These are phyloP conservation scores for Leucophenga montana DNA, from an alignment of 2,888 invertebrate species.

Conservation along the genomic window DNA sequence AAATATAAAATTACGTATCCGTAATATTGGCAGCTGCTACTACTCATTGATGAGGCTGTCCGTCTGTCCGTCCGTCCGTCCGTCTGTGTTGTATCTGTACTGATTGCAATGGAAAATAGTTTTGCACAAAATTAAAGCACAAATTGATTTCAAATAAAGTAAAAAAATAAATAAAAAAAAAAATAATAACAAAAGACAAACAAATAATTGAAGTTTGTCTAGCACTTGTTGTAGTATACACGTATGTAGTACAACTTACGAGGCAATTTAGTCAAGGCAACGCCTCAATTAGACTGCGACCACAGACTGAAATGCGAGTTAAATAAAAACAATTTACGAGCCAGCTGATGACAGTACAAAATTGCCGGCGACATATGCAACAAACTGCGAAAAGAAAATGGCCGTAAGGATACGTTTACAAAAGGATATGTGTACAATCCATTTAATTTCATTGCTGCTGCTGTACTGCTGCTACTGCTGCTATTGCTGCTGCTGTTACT, in stretches of 20 bases:
- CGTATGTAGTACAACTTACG: neutral
- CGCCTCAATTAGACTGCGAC: conserved; percentile 56
- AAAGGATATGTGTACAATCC: conserved; percentile 1
- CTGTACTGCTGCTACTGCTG: neutral
- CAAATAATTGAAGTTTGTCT: neutral
- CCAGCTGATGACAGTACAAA: conserved; percentile 35
- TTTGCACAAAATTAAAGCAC: conserved; percentile 22
- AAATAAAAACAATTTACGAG: conserved; percentile 43
- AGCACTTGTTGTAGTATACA: neutral
- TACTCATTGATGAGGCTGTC: conserved; percentile 13
- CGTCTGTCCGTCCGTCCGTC: neutral
- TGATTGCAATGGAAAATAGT: conserved; percentile 14
- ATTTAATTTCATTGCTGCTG: conserved; percentile 18
- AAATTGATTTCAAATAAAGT: conserved; percentile 24
- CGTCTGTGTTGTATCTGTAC: neutral
- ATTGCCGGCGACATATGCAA: conserved; percentile 56
- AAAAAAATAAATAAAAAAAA: neutral
- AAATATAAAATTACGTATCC: conserved; percentile 25
- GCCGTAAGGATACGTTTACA: neutral
- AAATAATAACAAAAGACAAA: neutral
- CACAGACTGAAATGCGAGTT: conserved; percentile 25
- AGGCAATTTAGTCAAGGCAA: conserved; percentile 23
- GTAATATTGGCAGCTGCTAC: conserved; percentile 22
- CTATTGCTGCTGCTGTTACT: neutral
- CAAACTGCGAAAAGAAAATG: conserved; percentile 36